Evolutionary conservation across 2,113 vertebrate genomes (phyloP).

Genomic region (Dromaius novaehollandiae): DNA sequence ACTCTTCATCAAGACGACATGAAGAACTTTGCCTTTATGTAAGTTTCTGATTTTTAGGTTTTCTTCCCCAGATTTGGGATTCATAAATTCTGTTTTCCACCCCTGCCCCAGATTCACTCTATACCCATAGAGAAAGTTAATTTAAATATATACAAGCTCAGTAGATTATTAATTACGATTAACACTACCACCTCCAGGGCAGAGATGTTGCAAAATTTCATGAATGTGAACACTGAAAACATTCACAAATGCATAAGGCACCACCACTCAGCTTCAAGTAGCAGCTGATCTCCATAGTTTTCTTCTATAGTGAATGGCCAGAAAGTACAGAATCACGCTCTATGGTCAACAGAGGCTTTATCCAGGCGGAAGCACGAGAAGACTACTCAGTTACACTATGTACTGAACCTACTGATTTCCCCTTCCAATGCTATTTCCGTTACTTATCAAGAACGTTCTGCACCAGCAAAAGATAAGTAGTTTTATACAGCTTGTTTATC

Average conservation of each 20-base stretch:
- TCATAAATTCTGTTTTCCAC: not conserved
- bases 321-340: not conserved
- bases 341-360: not conserved
- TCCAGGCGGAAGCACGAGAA: not conserved
- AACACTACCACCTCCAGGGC: conserved; percentile 20
- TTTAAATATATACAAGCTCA: conserved; percentile 16
- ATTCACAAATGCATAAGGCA: not conserved
- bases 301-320: not conserved
- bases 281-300: not conserved
- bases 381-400: not conserved
- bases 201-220: conserved; percentile 16
- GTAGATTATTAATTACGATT: conserved; percentile 45
- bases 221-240: not conserved
- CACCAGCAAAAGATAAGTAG: not conserved
- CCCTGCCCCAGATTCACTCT: conserved; percentile 1
- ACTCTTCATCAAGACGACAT: not conserved
- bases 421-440: not conserved
- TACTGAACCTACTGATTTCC: not conserved
- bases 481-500: not conserved
- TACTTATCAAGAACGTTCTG: not conserved
- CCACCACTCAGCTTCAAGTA: not conserved
- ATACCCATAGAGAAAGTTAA: not conserved
- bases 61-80: not conserved
- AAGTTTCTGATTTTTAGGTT: not conserved
- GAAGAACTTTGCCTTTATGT: not conserved